Conservation (phyloP, 1,140 invertebrate genomes). For the Dendrolimus punctatus region DNA sequence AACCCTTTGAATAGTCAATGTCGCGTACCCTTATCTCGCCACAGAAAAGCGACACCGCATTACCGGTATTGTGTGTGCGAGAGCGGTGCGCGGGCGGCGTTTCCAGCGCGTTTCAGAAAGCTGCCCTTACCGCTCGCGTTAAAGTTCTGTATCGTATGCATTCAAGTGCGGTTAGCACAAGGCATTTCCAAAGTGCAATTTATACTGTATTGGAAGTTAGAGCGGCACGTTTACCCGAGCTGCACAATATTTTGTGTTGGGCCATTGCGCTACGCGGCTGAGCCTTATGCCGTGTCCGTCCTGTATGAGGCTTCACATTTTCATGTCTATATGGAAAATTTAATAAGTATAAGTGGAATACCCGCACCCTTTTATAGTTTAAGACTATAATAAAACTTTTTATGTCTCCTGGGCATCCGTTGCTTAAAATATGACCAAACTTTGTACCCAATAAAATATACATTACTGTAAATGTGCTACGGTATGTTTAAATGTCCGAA, state of each 20-base stretch:
- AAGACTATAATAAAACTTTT: constrained; percentile 32
- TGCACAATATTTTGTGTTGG: constrained; percentile 65
- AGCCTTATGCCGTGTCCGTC: constrained; percentile 46
- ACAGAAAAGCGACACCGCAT: constrained; percentile 70
- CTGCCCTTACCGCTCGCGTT: constrained; percentile 32
- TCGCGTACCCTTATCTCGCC: constrained; percentile 70
- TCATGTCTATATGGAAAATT: constrained; percentile 48
- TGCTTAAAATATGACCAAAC: constrained; percentile 7
- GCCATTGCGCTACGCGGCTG: constrained; percentile 53
- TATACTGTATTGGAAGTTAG: constrained; percentile 71
- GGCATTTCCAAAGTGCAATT: constrained; percentile 69
- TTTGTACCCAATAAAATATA: neutral
- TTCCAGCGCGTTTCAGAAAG: constrained; percentile 24
- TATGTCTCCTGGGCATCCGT: constrained; percentile 10
- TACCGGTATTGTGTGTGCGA: constrained; percentile 60
- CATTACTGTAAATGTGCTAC: too few species aligned
- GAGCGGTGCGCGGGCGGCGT: constrained; percentile 20
- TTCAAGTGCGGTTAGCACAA: constrained; percentile 35
- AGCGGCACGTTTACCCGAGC: constrained; percentile 53
- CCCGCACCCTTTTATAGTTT: constrained; percentile 28
- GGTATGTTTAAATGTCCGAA: too few species aligned
- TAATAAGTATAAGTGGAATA: constrained; percentile 57
- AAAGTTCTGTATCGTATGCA: constrained; percentile 48
- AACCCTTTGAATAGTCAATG: constrained; percentile 71
- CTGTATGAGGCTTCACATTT: constrained; percentile 47